Conservation (phyloP, 1,140 invertebrate genomes). For the Ips typographus region DNA sequence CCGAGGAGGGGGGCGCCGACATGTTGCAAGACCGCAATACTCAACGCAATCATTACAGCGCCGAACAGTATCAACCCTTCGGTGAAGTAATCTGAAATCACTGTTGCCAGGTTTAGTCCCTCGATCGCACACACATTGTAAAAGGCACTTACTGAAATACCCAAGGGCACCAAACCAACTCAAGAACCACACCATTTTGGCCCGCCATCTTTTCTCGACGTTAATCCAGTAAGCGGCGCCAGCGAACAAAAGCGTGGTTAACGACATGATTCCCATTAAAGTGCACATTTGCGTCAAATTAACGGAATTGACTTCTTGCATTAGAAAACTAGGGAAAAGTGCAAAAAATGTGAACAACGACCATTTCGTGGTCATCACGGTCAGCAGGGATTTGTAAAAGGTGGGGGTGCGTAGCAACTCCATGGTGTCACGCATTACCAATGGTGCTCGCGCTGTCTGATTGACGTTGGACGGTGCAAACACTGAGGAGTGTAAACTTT, state of each 20-base stretch:
- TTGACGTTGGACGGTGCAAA: conserved; percentile 36
- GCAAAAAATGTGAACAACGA: conserved; percentile 45
- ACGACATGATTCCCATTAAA: conserved; percentile 38
- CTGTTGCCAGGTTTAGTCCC: conserved; percentile 20
- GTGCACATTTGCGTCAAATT: conserved; percentile 20
- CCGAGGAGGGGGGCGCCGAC: conserved; percentile 40
- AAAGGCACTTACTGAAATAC: conserved; percentile 41
- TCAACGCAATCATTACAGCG: conserved; percentile 42
- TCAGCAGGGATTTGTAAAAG: conserved; percentile 47
- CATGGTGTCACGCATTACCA: conserved; percentile 6
- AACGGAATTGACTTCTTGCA: conserved; percentile 24
- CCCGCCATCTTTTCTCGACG: conserved; percentile 38
- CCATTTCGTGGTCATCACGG: conserved; percentile 44
- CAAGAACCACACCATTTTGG: conserved; percentile 40
- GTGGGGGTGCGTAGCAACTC: conserved; percentile 41
- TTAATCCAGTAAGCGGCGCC: conserved; percentile 39
- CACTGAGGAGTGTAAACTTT: conserved; percentile 17
- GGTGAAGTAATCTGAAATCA: conserved; percentile 39
- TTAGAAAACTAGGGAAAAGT: conserved; percentile 44
- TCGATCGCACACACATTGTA: neutral
- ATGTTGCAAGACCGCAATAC: conserved; percentile 43
- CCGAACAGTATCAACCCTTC: conserved; percentile 43
- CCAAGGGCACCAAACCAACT: conserved; percentile 44
- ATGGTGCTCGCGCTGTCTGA: neutral
- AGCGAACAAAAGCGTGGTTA: conserved; percentile 37